phyloP scores from a whole-genome alignment of 2,797 vertebrate genomes.

The Etheostoma nigrum region DNA sequence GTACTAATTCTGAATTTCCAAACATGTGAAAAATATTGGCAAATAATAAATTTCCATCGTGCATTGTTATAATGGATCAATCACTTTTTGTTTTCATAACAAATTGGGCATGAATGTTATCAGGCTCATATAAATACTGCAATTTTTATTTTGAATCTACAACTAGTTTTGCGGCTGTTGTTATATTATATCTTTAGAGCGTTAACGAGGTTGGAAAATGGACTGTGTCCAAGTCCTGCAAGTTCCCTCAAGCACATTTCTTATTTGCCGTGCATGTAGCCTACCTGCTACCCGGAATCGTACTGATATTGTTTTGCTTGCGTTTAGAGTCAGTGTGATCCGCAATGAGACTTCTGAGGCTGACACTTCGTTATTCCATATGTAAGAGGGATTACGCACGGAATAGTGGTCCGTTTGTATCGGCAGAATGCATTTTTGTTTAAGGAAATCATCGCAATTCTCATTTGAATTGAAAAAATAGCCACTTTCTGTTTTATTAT shows the following conservation, averaged over 20 bases:
- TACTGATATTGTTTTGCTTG: conserved; percentile 11
- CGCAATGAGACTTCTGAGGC: conserved; percentile 18
- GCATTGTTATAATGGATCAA: conserved; percentile 25
- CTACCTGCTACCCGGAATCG: neutral
- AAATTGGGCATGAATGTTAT: conserved; percentile 15
- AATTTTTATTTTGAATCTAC: neutral
- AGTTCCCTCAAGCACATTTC: conserved; percentile 54
- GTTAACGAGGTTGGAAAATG: neutral
- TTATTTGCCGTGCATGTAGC: neutral
- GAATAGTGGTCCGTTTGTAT: conserved; percentile 37
- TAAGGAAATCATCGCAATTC: neutral
- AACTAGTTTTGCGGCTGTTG: neutral
- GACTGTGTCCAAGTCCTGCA: conserved; percentile 31
- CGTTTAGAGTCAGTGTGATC: conserved; percentile 4
- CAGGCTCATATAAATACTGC: neutral
- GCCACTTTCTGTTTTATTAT: neutral
- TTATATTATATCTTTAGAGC: conserved; percentile 5
- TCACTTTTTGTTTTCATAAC: conserved; percentile 22
- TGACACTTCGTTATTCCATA: conserved; percentile 51
- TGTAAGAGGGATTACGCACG: conserved; percentile 63
- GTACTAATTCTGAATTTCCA: conserved; percentile 25
- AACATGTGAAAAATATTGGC: conserved; percentile 31
- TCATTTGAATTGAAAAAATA: neutral
- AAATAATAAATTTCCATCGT: conserved; percentile 35
- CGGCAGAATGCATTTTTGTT: neutral